Evolutionary conservation across 2,113 vertebrate genomes (phyloP).

Genomic region (Entomyzon cyanotis): DNA sequence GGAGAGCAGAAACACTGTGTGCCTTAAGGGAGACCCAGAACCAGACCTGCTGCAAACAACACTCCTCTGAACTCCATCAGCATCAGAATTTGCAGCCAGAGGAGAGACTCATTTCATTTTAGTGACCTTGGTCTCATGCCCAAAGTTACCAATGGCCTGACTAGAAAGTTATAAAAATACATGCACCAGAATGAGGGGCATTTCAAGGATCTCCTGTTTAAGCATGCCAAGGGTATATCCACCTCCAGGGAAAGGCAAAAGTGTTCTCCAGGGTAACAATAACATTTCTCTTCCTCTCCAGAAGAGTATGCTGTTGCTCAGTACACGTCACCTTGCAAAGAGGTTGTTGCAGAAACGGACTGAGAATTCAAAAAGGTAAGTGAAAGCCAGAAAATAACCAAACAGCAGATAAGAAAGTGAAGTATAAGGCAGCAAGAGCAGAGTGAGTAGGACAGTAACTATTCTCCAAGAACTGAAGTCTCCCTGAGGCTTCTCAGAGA

Average conservation of each 20-base stretch:
- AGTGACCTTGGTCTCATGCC: background rate
- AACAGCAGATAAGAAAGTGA: background rate
- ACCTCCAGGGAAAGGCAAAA: background rate
- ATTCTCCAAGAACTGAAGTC: accelerated
- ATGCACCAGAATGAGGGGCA: background rate
- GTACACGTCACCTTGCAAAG: conserved; percentile 58
- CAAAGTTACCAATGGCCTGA: background rate
- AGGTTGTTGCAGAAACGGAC: background rate
- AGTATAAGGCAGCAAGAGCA: background rate
- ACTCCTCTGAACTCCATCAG: background rate
- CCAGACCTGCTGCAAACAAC: background rate
- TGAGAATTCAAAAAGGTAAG: background rate
- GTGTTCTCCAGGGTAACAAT: background rate
- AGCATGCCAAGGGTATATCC: accelerated
- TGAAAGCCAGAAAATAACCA: background rate
- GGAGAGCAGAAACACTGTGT: background rate
- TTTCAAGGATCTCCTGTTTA: background rate
- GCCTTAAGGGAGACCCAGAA: background rate
- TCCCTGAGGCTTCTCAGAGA: background rate
- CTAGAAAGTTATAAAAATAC: background rate
- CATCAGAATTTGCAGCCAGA: background rate
- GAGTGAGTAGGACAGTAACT: background rate
- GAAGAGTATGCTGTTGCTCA: conserved; percentile 69
- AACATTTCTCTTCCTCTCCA: conserved; percentile 11
- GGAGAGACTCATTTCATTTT: background rate